Percentiles rank a stretch among this genome's conserved stretches.
phyloP scores from a whole-genome alignment of 2,888 invertebrate genomes.

The Drosophila macrospina region DNA sequence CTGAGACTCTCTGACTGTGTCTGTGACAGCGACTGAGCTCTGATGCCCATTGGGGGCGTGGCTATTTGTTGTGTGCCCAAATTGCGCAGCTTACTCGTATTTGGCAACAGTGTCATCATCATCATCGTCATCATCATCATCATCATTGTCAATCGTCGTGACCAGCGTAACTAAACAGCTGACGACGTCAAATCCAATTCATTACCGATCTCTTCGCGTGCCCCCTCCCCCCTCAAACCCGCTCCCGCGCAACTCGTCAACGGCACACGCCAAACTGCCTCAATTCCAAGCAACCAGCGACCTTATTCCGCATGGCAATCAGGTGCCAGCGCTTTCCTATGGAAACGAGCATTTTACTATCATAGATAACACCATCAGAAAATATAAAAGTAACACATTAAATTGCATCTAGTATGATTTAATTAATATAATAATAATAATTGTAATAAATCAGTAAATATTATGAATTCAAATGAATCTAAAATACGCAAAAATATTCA shows the following conservation, averaged over 20 bases:
- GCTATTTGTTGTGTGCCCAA: constrained; percentile 31
- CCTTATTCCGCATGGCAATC: constrained; percentile 43
- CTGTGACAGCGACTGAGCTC: too few species aligned
- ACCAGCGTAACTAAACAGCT: constrained; percentile 44
- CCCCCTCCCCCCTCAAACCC: background rate
- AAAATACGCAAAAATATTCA: too few species aligned
- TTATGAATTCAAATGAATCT: too few species aligned
- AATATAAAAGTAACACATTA: too few species aligned
- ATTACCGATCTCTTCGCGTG: constrained; percentile 28
- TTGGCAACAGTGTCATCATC: constrained; percentile 44
- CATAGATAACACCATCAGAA: constrained; percentile 1
- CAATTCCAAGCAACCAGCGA: constrained; percentile 16
- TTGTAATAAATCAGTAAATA: too few species aligned
- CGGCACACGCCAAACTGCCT: constrained; percentile 52
- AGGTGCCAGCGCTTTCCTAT: constrained; percentile 37
- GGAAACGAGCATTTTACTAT: constrained; percentile 22
- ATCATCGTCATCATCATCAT: constrained; percentile 6
- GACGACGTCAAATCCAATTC: constrained; percentile 37
- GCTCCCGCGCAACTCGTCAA: too few species aligned
- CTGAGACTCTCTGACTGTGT: too few species aligned
- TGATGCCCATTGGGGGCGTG: constrained; percentile 4
- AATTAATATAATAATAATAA: too few species aligned
- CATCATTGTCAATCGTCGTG: constrained; percentile 37
- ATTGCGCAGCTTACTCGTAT: constrained; percentile 57
- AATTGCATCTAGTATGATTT: background rate